Percentiles rank a stretch among this genome's conserved stretches.
Conservation (phyloP, 2,113 vertebrate species). For the Alethe diademata region DNA sequence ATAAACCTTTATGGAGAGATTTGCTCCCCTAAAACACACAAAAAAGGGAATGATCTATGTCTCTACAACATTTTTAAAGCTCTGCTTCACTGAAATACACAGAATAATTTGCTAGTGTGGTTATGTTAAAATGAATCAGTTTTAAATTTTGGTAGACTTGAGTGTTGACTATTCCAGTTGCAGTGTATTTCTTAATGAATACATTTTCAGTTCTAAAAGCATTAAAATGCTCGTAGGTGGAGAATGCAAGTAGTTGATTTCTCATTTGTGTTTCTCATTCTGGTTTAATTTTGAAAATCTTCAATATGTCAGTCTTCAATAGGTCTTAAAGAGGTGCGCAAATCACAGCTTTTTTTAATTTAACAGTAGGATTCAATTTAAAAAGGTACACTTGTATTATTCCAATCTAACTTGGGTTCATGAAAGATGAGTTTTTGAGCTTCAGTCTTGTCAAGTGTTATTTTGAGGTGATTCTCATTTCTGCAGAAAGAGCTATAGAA, state of each 20-base stretch:
- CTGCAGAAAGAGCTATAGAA: background rate
- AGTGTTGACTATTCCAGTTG: background rate
- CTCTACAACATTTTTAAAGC: background rate
- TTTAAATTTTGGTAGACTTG: background rate
- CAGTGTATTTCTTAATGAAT: background rate
- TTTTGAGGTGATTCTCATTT: background rate
- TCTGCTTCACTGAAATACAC: constrained; percentile 51
- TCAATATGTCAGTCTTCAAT: background rate
- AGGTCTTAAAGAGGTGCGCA: background rate
- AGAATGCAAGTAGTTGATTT: background rate
- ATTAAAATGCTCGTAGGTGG: background rate
- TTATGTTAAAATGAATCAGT: background rate
- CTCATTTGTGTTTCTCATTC: background rate
- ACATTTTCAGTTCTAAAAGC: background rate
- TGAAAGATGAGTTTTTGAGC: background rate
- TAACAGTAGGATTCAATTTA: background rate
- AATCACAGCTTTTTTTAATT: background rate
- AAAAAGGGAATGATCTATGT: background rate
- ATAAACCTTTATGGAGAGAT: background rate
- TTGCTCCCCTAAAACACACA: background rate
- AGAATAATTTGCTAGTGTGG: background rate
- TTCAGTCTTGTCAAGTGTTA: background rate
- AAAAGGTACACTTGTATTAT: background rate
- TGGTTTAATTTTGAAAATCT: background rate
- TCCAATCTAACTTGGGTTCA: background rate